Percentiles rank a stretch among this genome's conserved stretches.
phyloP scores from a whole-genome alignment of 1,140 invertebrate genomes.

The Drosophila busckii region DNA sequence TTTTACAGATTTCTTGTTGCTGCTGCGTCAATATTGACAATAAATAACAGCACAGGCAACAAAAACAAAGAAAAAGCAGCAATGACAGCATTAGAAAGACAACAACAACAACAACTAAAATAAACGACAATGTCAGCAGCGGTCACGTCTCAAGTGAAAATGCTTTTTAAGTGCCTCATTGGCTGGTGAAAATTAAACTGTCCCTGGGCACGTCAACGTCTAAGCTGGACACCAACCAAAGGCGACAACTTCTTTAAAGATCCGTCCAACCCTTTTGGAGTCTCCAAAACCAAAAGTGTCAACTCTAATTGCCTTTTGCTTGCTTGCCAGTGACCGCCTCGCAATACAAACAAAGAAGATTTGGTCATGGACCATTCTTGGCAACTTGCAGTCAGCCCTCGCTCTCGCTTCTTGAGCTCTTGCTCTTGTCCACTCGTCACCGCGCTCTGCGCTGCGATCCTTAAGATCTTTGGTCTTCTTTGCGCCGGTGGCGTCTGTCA shows the following conservation, averaged over 20 bases:
- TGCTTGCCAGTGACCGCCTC: constrained; percentile 48
- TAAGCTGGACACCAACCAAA: constrained; percentile 24
- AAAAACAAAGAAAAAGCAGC: constrained; percentile 22
- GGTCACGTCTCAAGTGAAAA: constrained; percentile 76
- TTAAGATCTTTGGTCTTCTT: constrained; percentile 42
- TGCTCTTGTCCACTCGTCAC: neutral
- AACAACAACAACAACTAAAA: constrained; percentile 21
- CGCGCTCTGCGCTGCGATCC: neutral
- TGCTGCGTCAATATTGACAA: constrained; percentile 73
- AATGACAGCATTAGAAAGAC: constrained; percentile 16
- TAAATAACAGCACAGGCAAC: constrained; percentile 58
- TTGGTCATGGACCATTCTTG: constrained; percentile 38
- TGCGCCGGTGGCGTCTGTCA: constrained; percentile 48
- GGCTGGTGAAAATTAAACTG: constrained; percentile 74
- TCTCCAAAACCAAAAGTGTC: constrained; percentile 68
- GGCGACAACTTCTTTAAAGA: constrained; percentile 34
- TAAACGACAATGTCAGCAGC: constrained; percentile 50
- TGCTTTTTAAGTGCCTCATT: constrained; percentile 71
- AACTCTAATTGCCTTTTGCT: constrained; percentile 77
- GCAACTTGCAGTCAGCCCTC: neutral
- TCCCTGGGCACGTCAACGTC: constrained; percentile 66
- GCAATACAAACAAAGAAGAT: constrained; percentile 39
- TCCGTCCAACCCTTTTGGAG: constrained; percentile 33
- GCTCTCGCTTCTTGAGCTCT: neutral
- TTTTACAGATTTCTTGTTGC: constrained; percentile 58